Percentiles rank a stretch among this genome's conserved stretches.
These are phyloP conservation scores for Syndactyla subalaris DNA, from an alignment of 2,797 vertebrate genomes.

Conservation along the genomic window DNA sequence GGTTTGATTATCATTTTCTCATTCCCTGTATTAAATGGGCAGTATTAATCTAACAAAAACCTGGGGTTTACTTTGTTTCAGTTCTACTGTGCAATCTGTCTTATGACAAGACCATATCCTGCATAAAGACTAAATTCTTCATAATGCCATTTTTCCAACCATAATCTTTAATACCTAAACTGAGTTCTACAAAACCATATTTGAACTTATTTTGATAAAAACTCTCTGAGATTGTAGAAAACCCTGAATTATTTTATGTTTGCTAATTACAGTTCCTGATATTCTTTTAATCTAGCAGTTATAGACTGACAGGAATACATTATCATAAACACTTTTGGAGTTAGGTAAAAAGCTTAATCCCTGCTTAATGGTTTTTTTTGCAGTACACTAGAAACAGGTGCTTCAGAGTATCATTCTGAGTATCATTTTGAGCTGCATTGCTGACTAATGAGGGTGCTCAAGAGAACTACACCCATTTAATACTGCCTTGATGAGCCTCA, in stretches of 20 bases:
- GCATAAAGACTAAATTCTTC: not conserved
- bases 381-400: accelerated
- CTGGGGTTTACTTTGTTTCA: not conserved
- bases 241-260: not conserved
- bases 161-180: not conserved
- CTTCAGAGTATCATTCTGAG: not conserved
- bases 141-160: not conserved
- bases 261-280: not conserved
- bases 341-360: not conserved
- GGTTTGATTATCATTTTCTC: not conserved
- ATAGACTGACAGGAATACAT: not conserved
- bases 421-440: not conserved
- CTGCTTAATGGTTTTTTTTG: not conserved
- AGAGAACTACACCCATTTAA: not conserved
- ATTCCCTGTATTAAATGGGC: not conserved
- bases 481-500: not conserved
- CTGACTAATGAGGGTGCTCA: not conserved
- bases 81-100: not conserved
- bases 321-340: not conserved
- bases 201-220: not conserved
- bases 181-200: not conserved
- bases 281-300: not conserved
- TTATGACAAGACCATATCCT: not conserved
- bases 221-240: not conserved
- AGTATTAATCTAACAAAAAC: not conserved